phyloP scores from a whole-genome alignment of 2,113 vertebrate species.

The Sclerurus mexicanus region DNA sequence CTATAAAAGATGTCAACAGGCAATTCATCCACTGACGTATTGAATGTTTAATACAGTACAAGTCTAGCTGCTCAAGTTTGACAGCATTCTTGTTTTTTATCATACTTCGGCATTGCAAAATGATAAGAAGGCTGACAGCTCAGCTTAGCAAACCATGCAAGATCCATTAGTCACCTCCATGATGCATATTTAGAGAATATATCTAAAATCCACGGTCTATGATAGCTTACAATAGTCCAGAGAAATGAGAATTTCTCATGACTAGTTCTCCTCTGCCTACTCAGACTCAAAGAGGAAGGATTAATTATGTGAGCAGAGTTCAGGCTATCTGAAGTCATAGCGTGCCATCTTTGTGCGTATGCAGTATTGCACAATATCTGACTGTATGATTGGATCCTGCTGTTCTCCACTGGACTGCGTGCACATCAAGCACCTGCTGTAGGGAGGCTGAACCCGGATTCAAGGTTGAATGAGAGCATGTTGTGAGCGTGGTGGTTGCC shows the following conservation, averaged over 20 bases:
- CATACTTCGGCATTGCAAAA: constrained; percentile 20
- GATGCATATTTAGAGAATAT: constrained; percentile 21
- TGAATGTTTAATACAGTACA: background rate
- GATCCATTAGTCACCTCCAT: constrained; percentile 3
- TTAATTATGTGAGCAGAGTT: background rate
- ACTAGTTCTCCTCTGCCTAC: background rate
- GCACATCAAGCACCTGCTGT: background rate
- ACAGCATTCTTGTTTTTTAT: constrained; percentile 60
- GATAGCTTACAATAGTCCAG: background rate
- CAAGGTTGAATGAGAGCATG: background rate
- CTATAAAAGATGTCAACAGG: constrained; percentile 16
- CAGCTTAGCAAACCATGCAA: constrained; percentile 22
- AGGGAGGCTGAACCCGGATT: background rate
- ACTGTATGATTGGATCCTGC: background rate
- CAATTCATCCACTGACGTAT: background rate
- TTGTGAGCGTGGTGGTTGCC: background rate
- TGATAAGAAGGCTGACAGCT: constrained; percentile 29
- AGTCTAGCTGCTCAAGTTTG: constrained; percentile 30
- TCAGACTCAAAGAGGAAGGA: background rate
- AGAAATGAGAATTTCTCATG: background rate
- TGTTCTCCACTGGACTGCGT: background rate
- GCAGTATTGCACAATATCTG: background rate
- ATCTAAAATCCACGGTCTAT: background rate
- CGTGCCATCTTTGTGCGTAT: background rate
- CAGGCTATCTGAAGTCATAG: background rate